phyloP scores from a whole-genome alignment of 2,888 invertebrate genomes.

The Criorhina ranunculi region DNA sequence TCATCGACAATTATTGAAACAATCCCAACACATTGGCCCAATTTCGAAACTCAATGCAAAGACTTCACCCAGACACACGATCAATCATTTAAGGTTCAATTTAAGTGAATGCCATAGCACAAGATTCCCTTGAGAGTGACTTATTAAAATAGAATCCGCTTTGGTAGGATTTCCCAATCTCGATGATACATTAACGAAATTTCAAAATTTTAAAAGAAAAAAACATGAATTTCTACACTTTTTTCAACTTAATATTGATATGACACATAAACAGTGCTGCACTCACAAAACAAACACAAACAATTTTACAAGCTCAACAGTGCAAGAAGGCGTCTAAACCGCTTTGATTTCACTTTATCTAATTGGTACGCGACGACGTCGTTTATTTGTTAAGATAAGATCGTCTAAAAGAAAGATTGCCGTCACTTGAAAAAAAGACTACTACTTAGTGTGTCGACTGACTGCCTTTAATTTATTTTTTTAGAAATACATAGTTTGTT shows the following conservation, averaged over 20 bases:
- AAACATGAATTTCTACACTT: slow-evolving; percentile 7
- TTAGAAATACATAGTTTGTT: not conserved
- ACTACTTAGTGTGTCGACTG: not conserved
- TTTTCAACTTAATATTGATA: slow-evolving; percentile 4
- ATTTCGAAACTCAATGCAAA: slow-evolving; percentile 16
- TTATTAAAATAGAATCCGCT: slow-evolving; percentile 32
- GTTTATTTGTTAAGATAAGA: slow-evolving; percentile 28
- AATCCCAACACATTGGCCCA: slow-evolving; percentile 22
- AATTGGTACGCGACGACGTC: slow-evolving; percentile 46
- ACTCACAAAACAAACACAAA: slow-evolving; percentile 7
- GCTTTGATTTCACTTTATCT: slow-evolving; percentile 54
- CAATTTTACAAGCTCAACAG: not conserved
- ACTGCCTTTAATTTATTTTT: not conserved
- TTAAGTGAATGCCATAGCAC: not conserved
- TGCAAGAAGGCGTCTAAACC: slow-evolving; percentile 34
- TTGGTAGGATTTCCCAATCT: slow-evolving; percentile 51
- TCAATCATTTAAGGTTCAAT: slow-evolving; percentile 35
- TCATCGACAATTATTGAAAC: slow-evolving; percentile 33
- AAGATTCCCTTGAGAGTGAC: slow-evolving; percentile 27
- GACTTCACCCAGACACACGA: slow-evolving; percentile 38
- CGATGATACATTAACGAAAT: slow-evolving; percentile 30
- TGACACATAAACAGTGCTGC: slow-evolving; percentile 20
- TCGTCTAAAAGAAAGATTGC: slow-evolving; percentile 6
- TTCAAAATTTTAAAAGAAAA: slow-evolving; percentile 23
- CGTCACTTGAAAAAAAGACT: slow-evolving; percentile 2